Base-by-base conservation (phyloP, 2,797 vertebrate species). In the Acipenser ruthenus region DNA sequence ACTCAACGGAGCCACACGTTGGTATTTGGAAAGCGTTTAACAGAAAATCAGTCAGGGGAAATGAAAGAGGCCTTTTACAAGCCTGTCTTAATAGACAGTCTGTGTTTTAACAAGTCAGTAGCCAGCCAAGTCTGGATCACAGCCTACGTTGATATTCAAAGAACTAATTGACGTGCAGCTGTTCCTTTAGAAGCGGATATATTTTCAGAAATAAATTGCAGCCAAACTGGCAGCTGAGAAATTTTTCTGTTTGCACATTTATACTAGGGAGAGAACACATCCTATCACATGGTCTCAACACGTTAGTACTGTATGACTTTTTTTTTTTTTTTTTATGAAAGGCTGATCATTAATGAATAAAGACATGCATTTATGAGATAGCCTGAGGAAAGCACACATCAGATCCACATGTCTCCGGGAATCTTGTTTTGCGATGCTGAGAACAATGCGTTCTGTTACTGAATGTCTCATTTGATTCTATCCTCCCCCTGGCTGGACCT, bases 391-490 rank as follows among this genome's bases (percentile, higher is more conserved):
- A 37, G 23, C 23, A 37, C 23, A 37, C 23, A 2, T 37, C 2
- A 37, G 23, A 4, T 37, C 2, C 23, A 37, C 23, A 37, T 37
- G 23, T 37, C 23, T 37, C 23, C 23, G 0, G 23, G 23, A 37
- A 37, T 37, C 2, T 37, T 18, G 37, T 37, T 4, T 37, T 23
- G 2, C 1, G 23, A 37, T 37, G 23, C 23, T 78, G 23, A 37
- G 23, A 37, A 37, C 23, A 37, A 37, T 37, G 23, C 2, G 23
- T 37, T 37, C 15, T 78, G 77, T 69, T 71, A 52, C 65, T 62
- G 66, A 69, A 67, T 79, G 80, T 79, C 78, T 75, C 72, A 73
- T 81, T 72, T 74, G 64, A 77, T 85, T 70, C 69, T 69, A 70
- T 86, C 82, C 78, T 49, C 12, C 8, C 10, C 37, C n/a, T 62